Percentiles rank a stretch among this genome's conserved stretches.
Evolutionary conservation across 2,797 vertebrate species (phyloP).

Genomic region (Alcedo quadribrachys): DNA sequence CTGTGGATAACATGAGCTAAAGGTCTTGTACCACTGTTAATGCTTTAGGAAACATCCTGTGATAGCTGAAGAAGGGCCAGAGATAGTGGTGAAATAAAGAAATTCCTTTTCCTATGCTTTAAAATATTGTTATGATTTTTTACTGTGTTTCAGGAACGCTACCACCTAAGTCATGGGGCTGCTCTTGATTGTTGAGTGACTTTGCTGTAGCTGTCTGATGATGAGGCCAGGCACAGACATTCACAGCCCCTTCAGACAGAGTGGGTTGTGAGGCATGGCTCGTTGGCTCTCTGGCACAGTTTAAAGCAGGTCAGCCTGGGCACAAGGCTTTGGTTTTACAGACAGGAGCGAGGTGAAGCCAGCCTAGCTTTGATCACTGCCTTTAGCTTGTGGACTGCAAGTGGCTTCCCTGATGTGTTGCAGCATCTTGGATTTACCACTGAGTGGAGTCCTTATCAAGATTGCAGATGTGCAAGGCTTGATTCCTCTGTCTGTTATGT

Average conservation of each 20-base stretch:
- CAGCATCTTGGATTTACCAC: conserved; percentile 27
- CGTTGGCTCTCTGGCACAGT: accelerated
- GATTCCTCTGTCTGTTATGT: background rate
- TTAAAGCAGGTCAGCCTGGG: background rate
- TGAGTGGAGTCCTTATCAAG: conserved; percentile 46
- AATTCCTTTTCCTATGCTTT: background rate
- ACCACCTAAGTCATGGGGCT: background rate
- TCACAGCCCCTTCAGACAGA: background rate
- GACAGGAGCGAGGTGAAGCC: background rate
- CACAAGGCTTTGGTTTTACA: background rate
- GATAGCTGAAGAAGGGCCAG: background rate
- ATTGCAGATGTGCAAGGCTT: background rate
- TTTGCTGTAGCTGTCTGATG: background rate
- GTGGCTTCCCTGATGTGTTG: background rate
- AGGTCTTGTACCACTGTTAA: too few species aligned
- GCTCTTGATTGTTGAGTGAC: background rate
- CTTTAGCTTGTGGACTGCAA: background rate
- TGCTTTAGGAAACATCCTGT: background rate
- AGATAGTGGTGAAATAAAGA: background rate
- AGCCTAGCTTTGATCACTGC: accelerated
- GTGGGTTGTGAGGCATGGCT: background rate
- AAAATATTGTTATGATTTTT: background rate
- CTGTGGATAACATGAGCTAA: background rate
- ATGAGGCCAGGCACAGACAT: accelerated
- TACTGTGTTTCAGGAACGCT: background rate